phyloP scores from a whole-genome alignment of 1,140 invertebrate species.

The Euwallacea fornicatus region DNA sequence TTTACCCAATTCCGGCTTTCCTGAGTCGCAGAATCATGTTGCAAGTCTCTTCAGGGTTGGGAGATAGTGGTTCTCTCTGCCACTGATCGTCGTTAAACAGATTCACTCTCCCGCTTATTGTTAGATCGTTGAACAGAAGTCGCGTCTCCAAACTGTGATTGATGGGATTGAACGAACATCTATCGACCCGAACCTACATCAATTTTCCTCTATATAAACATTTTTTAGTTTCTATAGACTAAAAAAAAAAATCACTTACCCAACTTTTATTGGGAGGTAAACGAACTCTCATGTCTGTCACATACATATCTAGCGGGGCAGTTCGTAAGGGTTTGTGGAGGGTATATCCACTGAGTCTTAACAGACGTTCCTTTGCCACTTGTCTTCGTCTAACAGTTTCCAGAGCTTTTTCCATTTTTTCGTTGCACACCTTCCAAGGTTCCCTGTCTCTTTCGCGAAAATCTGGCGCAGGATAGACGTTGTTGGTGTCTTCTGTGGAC shows the following conservation, averaged over 20 bases:
- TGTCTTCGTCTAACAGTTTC: slow-evolving; percentile 60
- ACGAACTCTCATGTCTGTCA: slow-evolving; percentile 65
- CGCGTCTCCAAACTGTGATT: slow-evolving; percentile 74
- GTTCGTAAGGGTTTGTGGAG: slow-evolving; percentile 62
- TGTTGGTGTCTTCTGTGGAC: slow-evolving; percentile 2
- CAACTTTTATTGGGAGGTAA: slow-evolving; percentile 63
- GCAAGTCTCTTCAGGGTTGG: slow-evolving; percentile 60
- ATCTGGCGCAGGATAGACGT: slow-evolving; percentile 8
- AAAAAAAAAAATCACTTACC: slow-evolving; percentile 54
- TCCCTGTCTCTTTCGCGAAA: slow-evolving; percentile 22
- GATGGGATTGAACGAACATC: slow-evolving; percentile 71
- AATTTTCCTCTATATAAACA: background rate
- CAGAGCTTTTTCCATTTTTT: slow-evolving; percentile 59
- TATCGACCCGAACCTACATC: slow-evolving; percentile 65
- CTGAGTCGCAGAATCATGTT: slow-evolving; percentile 77
- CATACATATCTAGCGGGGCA: slow-evolving; percentile 66
- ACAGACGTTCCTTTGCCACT: slow-evolving; percentile 57
- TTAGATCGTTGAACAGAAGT: slow-evolving; percentile 74
- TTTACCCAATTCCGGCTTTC: slow-evolving; percentile 73
- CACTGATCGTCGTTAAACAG: slow-evolving; percentile 58
- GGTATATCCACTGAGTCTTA: slow-evolving; percentile 66
- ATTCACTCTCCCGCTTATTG: slow-evolving; percentile 73
- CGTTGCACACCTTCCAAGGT: slow-evolving; percentile 52
- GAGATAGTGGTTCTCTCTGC: slow-evolving; percentile 47
- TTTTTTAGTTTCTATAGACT: background rate